Evolutionary conservation across 2,113 vertebrate species (phyloP).

Genomic region (Aldabrachelys gigantea): DNA sequence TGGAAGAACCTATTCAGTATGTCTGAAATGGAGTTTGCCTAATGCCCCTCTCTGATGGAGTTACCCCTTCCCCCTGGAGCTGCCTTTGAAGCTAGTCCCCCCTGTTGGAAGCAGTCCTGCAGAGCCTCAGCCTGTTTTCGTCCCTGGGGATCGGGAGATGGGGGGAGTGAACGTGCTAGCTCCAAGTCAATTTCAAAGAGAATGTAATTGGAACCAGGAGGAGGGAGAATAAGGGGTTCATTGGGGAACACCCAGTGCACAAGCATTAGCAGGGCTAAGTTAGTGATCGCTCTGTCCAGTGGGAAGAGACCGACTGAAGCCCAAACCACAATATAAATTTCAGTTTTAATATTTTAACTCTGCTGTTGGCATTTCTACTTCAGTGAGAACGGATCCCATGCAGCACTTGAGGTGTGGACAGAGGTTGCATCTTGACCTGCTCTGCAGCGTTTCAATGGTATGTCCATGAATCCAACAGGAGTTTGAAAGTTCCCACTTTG

Average conservation of each 20-base stretch:
- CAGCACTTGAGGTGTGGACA: fast-evolving
- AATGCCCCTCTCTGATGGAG: too few relatives aligned
- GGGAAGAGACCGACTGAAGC: neutral
- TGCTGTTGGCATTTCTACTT: neutral
- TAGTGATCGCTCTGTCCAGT: fast-evolving
- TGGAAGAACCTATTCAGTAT: too few relatives aligned
- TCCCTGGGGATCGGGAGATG: too few relatives aligned
- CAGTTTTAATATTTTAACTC: fast-evolving
- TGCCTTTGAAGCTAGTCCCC: neutral
- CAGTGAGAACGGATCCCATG: fast-evolving
- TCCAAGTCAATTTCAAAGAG: neutral
- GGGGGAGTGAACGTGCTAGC: neutral
- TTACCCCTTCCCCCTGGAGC: neutral
- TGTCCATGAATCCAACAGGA: too few relatives aligned
- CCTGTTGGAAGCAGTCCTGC: neutral
- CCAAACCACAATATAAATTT: fast-evolving
- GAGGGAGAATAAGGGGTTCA: neutral
- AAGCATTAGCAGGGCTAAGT: fast-evolving
- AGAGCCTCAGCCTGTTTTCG: too few relatives aligned
- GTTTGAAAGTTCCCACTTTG: too few relatives aligned
- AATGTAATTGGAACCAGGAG: fast-evolving
- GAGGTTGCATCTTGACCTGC: too few relatives aligned
- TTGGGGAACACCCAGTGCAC: fast-evolving
- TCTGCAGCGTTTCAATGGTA: too few relatives aligned
- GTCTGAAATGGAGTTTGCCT: too few relatives aligned